These are phyloP conservation scores for Anhinga rufa DNA, from an alignment of 2,113 vertebrate species.

Conservation along the genomic window DNA sequence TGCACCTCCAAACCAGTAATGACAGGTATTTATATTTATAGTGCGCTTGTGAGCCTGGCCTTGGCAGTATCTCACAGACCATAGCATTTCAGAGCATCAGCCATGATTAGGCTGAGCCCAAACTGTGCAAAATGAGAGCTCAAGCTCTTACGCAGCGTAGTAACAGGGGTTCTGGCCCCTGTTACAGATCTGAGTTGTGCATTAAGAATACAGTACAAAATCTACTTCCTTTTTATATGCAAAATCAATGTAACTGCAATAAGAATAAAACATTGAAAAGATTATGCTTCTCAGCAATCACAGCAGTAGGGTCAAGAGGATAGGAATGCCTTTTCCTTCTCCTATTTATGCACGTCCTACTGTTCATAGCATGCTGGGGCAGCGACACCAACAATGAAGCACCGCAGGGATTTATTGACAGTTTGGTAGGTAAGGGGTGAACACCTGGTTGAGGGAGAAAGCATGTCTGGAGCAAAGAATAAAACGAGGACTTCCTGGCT, in stretches of 20 bases:
- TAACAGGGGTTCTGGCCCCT: not conserved
- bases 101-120: not conserved
- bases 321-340: not conserved
- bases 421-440: not conserved
- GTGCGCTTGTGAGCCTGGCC: not conserved
- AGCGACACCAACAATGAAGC: not conserved
- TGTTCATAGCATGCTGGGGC: not conserved
- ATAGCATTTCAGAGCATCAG: not conserved
- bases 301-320: not conserved
- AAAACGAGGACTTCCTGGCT: not conserved
- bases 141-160: not conserved
- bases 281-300: not conserved
- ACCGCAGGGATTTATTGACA: not conserved
- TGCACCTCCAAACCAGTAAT: not conserved
- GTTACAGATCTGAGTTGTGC: not conserved
- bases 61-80: not conserved
- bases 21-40: not conserved
- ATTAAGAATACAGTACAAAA: not conserved
- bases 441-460: not conserved
- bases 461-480: not conserved
- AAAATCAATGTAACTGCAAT: not conserved
- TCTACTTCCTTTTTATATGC: not conserved
- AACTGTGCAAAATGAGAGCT: not conserved
- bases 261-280: not conserved
- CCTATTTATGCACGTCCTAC: not conserved